Evolutionary conservation across 1,140 invertebrate genomes (phyloP), one percentile per base, ranked within the genome.

Genomic region (Drosophila sechellia): DNA sequence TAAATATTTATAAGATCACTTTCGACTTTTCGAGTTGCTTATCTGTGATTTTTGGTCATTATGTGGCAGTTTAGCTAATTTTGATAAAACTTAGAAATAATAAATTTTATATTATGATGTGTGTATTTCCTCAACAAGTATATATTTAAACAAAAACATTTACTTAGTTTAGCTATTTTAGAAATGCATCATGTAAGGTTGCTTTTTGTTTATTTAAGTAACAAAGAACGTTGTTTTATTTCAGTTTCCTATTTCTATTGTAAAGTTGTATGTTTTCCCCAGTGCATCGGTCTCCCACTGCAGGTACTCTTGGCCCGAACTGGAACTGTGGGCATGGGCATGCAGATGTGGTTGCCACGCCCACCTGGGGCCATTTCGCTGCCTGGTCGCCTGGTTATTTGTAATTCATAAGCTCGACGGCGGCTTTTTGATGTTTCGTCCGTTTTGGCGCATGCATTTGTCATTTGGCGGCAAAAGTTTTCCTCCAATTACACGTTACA

Each of bases 321-420:
- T 56, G 20, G 10, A 27, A 35, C 35, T 46, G 34, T 12, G 42
- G 15, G 40, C 66, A 74, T 80, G 77, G 20, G 46, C 78, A 86
- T 85, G 81, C 81, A 85, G 81, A 86, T 86, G 74, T 59, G 49
- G 20, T 59, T 61, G 74, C 54, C 81, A 78, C 77, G 81, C 83
- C 83, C 77, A 17, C 52, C 55, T 64, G 43, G 45, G 56, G 42
- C 57, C 55, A 77, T 77, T 61, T 77, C 43, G 20, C 66, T 42
- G 57, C 42, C 61, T 48, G 76, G 69, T 63, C 68, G 79, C 71
- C 65, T 77, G 61, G 74, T 77, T 77, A 83, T 86, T 86, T 86
- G 83, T 86, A 87, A 86, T 86, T 86, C 83, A 86, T 87, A 86
- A 87, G 79, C 66, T 79, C 56, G 83, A 86, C 83, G 83, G 83